phyloP scores from a whole-genome alignment of 2,888 invertebrate species.

The Fragum sueziense region DNA sequence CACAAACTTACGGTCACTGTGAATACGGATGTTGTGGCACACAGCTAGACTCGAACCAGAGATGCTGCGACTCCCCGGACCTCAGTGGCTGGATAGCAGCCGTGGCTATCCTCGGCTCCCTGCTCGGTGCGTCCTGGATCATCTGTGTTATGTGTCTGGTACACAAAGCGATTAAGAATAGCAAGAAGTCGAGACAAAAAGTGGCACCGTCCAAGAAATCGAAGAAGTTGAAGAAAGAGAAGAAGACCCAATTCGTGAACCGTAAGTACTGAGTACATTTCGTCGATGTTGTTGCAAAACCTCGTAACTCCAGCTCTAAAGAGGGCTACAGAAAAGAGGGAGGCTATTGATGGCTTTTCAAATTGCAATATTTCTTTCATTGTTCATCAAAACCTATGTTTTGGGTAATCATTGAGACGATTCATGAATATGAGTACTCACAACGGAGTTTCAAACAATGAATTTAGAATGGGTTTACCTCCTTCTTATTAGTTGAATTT shows the following conservation, averaged over 20 bases:
- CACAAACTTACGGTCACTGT: conserved; percentile 1
- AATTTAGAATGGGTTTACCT: no score
- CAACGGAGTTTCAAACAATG: no score
- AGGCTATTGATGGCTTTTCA: no score
- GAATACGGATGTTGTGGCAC: conserved; percentile 5
- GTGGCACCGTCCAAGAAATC: conserved; percentile 1
- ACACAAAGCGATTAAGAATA: conserved; percentile 5
- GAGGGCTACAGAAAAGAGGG: no score
- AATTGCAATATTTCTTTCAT: no score
- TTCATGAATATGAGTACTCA: no score
- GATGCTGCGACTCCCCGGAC: conserved; percentile 5
- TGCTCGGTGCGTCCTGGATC: background rate
- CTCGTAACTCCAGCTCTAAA: no score
- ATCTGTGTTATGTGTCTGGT: background rate
- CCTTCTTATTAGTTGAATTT: no score
- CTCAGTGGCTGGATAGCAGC: background rate
- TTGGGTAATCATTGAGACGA: no score
- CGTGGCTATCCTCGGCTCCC: background rate
- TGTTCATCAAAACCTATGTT: no score
- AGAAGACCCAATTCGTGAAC: conserved; percentile 9
- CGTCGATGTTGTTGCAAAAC: no score
- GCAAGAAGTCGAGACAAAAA: background rate
- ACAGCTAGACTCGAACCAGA: background rate
- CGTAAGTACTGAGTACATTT: background rate
- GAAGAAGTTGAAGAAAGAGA: background rate